Conservation (phyloP, 2,888 invertebrate species). For the Nymphalis urticae region DNA sequence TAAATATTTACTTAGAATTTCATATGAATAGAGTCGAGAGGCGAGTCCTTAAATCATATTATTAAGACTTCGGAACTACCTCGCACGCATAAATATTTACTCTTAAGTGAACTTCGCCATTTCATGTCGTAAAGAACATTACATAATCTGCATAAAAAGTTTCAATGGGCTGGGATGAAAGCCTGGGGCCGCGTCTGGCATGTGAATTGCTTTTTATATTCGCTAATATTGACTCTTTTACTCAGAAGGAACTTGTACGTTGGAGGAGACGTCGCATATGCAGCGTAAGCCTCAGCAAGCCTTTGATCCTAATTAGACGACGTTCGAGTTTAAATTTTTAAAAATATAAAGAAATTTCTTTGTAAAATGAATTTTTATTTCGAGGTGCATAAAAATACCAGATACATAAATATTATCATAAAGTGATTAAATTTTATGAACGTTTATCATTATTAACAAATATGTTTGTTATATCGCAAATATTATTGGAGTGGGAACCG, state of each 20-base stretch:
- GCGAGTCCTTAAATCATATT: conserved; percentile 41
- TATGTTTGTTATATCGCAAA: conserved; percentile 25
- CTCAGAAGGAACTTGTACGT: conserved; percentile 42
- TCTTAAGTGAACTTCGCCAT: conserved; percentile 77
- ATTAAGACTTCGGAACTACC: conserved; percentile 46
- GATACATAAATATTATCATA: background rate
- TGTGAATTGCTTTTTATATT: conserved; percentile 75
- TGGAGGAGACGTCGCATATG: conserved; percentile 19
- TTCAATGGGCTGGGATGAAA: conserved; percentile 76
- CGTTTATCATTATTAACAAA: conserved; percentile 1
- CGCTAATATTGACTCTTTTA: conserved; percentile 66
- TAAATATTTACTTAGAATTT: too few species aligned
- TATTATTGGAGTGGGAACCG: conserved; percentile 39
- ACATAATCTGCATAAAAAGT: conserved; percentile 80
- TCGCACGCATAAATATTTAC: conserved; percentile 68
- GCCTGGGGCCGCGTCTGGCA: conserved; percentile 72
- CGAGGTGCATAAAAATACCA: background rate
- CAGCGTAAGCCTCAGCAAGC: conserved; percentile 21
- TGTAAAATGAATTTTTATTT: background rate
- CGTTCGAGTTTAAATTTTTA: conserved; percentile 2
- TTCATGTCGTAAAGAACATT: conserved; percentile 77
- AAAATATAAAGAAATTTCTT: conserved; percentile 1
- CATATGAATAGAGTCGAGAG: conserved; percentile 21
- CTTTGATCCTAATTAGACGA: conserved; percentile 27
- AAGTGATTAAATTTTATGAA: background rate